Evolutionary conservation across 2,888 invertebrate genomes (phyloP), one percentile per base, ranked within the genome.

Genomic region (Diadegma fenestrale): DNA sequence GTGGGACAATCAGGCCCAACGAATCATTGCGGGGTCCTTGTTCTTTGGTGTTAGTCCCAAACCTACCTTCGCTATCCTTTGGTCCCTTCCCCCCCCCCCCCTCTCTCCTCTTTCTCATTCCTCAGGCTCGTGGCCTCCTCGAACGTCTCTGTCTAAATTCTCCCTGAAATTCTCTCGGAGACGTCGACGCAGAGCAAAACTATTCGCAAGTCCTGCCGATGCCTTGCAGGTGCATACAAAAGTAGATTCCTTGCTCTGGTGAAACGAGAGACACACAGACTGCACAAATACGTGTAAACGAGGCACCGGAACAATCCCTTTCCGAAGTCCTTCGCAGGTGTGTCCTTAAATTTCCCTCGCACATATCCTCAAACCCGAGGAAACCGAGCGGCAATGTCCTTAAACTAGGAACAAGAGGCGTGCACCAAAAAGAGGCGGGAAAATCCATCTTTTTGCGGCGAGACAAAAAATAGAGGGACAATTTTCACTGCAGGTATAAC

Each of bases 151-250:
- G 5, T 30, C 69, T 71, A 79, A 79, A 71, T 69, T 61, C 79
- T 80, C 77, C 77, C 66, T 77, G 68, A 77, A 71, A 76, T 77
- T 69, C 61, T 54, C 73, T 69, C 79, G 81, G 77, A 75, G 81
- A 78, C 41, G 61, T n/a, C n/a, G n/a, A n/a, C n/a, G 43, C 43
- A 76, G 77, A 79, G 85, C 81, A 72, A 83, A 89, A 89, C 86
- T 87, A 88, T 88, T 89, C 87, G 88, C 88, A 85, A 86, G 88
- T 54, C 22, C 45, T 33, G n/a, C 79, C 43, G 87, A 80, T 86
- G 86, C 75, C 79, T 78, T 81, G 86, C 88, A 86, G 88, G 86
- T 88, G 88, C 88, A 87, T 72, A 64, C 61, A 30, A 26, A 63
- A 30, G 63, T n/a, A 69, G 73, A 87, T 83, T 80, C 76, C 63